Evolutionary conservation across 2,888 invertebrate genomes (phyloP), one percentile per base, ranked within the genome.

Genomic region (Synanthedon vespiformis): DNA sequence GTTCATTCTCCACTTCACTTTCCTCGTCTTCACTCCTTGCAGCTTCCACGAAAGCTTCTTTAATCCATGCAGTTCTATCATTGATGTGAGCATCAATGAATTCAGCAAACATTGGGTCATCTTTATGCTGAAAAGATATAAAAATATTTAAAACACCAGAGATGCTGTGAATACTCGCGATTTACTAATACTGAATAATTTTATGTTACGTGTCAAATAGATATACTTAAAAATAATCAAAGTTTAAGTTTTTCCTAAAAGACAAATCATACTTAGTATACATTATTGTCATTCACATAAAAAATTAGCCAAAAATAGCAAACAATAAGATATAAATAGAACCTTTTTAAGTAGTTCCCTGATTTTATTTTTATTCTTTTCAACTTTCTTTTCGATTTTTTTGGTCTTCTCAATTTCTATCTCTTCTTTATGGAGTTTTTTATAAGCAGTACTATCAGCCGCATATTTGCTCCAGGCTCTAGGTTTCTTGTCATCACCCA

Each of bases 381-480:
- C 72, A 12, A 69, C 56, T 62, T 74, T 79, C 57, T 68, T 77
- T 27, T 80, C 68, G 66, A 84, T 77, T 51, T 70, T 65, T 61
- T 79, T 74, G 58, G 71, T 59, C 63, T 63, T 55, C 56, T 53
- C 59, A 54, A 62, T 58, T 52, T 61, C 61, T 34, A 34, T 34
- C 65, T 64, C 83, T 68, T 71, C 69, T 60, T 81, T 75, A 62
- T 89, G 83, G 22, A 85, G 65, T 58, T 89, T 90, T 63, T 90
- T 89, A 64, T 89, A 90, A 4, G 90, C 90, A 54, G 91, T 90
- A 72, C 93, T 95, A 55, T 95, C 95, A 41, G 90, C 75, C 1
- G 96, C 91, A 85, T 97, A 93, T 85, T 96, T 97, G 75, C 97
- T 98, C 97, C 97, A 97, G 0, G 97, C 91, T 77, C 94, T 91